These are phyloP conservation scores for Lordiphosa andalusiaca DNA, from an alignment of 2,888 invertebrate genomes.

Conservation along the genomic window DNA sequence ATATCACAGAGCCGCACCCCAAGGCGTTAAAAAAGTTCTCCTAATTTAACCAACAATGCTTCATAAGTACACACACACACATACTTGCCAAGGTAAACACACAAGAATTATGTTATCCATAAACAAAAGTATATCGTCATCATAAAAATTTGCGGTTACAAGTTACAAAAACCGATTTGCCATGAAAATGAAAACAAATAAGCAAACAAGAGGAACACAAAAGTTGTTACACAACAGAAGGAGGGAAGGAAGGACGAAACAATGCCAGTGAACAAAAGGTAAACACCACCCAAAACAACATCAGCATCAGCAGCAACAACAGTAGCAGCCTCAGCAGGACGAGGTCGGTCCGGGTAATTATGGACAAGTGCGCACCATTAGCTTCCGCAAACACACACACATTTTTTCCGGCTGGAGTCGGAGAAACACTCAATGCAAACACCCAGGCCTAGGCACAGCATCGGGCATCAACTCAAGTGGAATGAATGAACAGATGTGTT, in stretches of 20 bases:
- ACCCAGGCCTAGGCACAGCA: conserved; percentile 28
- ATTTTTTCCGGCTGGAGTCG: conserved; percentile 3
- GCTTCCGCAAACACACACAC: conserved; percentile 60
- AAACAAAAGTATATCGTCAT: conserved; percentile 3
- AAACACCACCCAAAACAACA: conserved; percentile 43
- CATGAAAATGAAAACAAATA: conserved; percentile 57
- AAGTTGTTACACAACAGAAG: conserved; percentile 51
- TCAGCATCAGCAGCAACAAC: conserved; percentile 6
- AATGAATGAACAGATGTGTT: conserved; percentile 80
- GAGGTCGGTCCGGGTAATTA: conserved; percentile 59
- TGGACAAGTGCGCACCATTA: conserved; percentile 74
- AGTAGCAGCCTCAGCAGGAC: conserved; percentile 20
- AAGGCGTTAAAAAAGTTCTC: conserved; percentile 60
- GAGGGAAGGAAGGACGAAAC: conserved; percentile 39
- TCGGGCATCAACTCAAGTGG: conserved; percentile 75
- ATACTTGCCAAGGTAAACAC: conserved; percentile 9
- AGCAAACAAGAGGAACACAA: conserved; percentile 38
- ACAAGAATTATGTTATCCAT: conserved; percentile 26
- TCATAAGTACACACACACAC: conserved; percentile 15
- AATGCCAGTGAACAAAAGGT: conserved; percentile 53
- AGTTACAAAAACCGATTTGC: conserved; percentile 69
- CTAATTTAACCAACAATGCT: conserved; percentile 59
- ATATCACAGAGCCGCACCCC: conserved; percentile 38
- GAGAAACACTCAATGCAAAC: conserved; percentile 40
- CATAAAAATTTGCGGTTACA: conserved; percentile 55